Evolutionary conservation across 1,140 invertebrate species (phyloP).

Genomic region (Apis florea): DNA sequence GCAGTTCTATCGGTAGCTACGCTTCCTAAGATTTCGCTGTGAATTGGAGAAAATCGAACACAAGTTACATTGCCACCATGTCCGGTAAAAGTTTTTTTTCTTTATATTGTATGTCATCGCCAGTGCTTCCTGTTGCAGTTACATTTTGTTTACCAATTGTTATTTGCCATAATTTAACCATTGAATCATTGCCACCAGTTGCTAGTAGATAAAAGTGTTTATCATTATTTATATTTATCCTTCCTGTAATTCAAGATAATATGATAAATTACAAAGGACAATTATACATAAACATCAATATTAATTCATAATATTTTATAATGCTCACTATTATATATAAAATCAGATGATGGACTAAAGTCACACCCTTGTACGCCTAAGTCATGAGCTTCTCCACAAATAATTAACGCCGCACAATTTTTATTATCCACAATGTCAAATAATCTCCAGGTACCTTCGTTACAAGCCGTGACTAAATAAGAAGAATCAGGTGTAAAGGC

Average conservation of each 20-base stretch:
- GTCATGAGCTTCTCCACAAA: constrained; percentile 84
- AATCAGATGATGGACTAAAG: constrained; percentile 81
- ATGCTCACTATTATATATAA: constrained; percentile 64
- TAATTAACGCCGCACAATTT: constrained; percentile 54
- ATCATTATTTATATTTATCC: constrained; percentile 55
- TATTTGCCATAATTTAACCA: constrained; percentile 87
- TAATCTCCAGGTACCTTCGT: constrained; percentile 83
- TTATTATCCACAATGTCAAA: constrained; percentile 62
- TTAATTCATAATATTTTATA: no score
- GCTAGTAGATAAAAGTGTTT: constrained; percentile 82
- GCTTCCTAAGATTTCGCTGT: constrained; percentile 82
- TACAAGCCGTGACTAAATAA: constrained; percentile 84
- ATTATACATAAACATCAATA: neutral
- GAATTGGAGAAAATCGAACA: constrained; percentile 82
- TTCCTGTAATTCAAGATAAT: constrained; percentile 48
- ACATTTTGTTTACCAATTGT: constrained; percentile 64
- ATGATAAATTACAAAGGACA: no score
- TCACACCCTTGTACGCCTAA: constrained; percentile 86
- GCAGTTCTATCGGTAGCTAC: constrained; percentile 84
- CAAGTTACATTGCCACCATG: constrained; percentile 83
- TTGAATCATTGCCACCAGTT: constrained; percentile 87
- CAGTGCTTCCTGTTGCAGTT: constrained; percentile 7
- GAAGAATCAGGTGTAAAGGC: constrained; percentile 85
- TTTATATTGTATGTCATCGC: constrained; percentile 43
- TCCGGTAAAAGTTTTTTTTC: constrained; percentile 73